phyloP scores from a whole-genome alignment of 2,888 invertebrate species.

The Aproaerema taeniolella region DNA sequence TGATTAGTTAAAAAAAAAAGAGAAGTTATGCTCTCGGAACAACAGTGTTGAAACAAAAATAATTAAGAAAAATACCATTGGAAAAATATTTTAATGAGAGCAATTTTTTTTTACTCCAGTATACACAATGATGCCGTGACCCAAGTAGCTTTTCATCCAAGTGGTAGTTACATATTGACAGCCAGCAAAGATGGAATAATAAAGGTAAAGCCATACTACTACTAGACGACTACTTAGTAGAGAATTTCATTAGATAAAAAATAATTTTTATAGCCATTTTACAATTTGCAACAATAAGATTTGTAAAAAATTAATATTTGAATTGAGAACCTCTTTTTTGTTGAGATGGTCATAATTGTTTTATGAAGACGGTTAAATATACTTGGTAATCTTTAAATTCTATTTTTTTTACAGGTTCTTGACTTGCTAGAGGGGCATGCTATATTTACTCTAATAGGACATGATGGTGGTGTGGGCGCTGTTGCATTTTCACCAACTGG shows the following conservation, averaged over 20 bases:
- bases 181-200: slow-evolving; percentile 90
- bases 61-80: too few relatives aligned
- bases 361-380: background rate
- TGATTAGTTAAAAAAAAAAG: too few relatives aligned
- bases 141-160: slow-evolving; percentile 90
- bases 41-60: too few relatives aligned
- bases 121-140: slow-evolving; percentile 82
- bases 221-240: background rate
- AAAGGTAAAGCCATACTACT: slow-evolving; percentile 70
- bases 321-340: background rate
- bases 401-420: slow-evolving; percentile 73
- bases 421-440: slow-evolving; percentile 94
- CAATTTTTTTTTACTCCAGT: slow-evolving; percentile 46
- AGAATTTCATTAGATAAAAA: background rate
- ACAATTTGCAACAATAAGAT: background rate
- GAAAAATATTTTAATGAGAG: too few relatives aligned
- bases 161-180: slow-evolving; percentile 89
- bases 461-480: slow-evolving; percentile 82
- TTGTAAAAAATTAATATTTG: background rate
- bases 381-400: background rate
- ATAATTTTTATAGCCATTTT: background rate
- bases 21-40: too few relatives aligned
- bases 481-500: slow-evolving; percentile 88
- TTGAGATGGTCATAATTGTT: background rate
- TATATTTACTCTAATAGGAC: slow-evolving; percentile 91